phyloP scores from a whole-genome alignment of 1,140 invertebrate genomes.

The Anastatus disparis region DNA sequence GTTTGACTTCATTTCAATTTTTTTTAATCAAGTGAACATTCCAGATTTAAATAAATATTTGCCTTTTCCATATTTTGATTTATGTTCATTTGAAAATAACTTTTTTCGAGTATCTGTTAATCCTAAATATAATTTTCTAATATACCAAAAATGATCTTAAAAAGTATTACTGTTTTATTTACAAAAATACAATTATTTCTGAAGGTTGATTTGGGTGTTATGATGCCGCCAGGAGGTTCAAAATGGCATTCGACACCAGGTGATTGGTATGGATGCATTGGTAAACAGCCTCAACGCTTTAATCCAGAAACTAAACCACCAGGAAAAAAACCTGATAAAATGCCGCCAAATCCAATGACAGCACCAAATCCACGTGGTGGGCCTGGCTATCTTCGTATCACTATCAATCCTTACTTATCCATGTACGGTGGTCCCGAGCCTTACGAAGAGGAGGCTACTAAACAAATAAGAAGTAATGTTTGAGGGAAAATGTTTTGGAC shows the following conservation, averaged over 20 bases:
- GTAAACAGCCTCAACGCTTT: conserved; percentile 50
- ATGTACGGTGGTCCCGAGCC: conserved; percentile 44
- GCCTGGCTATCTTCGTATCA: conserved; percentile 56
- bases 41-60: no score
- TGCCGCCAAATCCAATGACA: conserved; percentile 51
- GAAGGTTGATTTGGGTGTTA: no score
- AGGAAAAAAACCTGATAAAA: conserved; percentile 23
- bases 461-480: conserved; percentile 36
- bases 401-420: conserved; percentile 49
- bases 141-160: no score
- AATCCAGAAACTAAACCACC: conserved; percentile 31
- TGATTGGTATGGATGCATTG: conserved; percentile 57
- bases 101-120: no score
- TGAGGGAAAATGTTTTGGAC: no score
- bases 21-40: no score
- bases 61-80: no score
- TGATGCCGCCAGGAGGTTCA: conserved; percentile 46
- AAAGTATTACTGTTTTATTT: no score
- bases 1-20: no score
- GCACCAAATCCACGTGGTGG: conserved; percentile 54
- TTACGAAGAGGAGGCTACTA: conserved; percentile 40
- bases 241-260: conserved; percentile 56
- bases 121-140: no score
- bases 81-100: no score
- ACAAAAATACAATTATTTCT: no score